phyloP scores from a whole-genome alignment of 2,113 vertebrate genomes.

The Pelobates fuscus region DNA sequence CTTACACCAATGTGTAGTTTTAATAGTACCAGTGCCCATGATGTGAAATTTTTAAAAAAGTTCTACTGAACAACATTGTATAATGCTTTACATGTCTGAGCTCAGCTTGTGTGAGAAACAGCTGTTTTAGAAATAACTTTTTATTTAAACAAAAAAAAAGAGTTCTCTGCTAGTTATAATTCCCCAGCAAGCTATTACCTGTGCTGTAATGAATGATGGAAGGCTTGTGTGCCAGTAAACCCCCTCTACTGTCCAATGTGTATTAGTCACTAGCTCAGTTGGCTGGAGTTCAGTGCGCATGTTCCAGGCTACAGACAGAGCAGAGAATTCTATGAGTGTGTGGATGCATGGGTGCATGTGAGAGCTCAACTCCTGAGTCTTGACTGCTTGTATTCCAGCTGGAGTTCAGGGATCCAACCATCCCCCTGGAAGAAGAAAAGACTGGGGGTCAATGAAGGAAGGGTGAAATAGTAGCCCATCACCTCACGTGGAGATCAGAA shows the following conservation, averaged over 20 bases:
- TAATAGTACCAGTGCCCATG: no score
- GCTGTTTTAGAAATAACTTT: no score
- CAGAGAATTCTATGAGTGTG: not conserved
- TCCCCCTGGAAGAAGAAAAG: not conserved
- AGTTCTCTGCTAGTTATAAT: no score
- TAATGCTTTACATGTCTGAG: no score
- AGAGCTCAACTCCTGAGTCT: not conserved
- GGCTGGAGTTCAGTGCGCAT: conserved; percentile 1
- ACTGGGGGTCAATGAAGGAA: not conserved
- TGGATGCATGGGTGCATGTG: not conserved
- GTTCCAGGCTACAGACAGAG: not conserved
- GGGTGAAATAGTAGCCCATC: not conserved
- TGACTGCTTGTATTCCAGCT: not conserved
- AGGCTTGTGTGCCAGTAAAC: no score
- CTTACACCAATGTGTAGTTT: no score
- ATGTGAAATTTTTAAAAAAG: no score
- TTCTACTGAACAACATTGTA: no score
- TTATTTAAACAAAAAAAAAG: no score
- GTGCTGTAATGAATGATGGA: no score
- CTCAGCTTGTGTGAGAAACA: no score
- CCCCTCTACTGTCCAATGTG: not conserved
- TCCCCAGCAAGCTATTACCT: no score
- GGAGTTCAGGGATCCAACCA: not conserved
- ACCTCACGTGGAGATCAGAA: not conserved
- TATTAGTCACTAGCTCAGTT: not conserved